Base-by-base conservation (phyloP, 1,140 invertebrate genomes). In the Heliconius nattereri region DNA sequence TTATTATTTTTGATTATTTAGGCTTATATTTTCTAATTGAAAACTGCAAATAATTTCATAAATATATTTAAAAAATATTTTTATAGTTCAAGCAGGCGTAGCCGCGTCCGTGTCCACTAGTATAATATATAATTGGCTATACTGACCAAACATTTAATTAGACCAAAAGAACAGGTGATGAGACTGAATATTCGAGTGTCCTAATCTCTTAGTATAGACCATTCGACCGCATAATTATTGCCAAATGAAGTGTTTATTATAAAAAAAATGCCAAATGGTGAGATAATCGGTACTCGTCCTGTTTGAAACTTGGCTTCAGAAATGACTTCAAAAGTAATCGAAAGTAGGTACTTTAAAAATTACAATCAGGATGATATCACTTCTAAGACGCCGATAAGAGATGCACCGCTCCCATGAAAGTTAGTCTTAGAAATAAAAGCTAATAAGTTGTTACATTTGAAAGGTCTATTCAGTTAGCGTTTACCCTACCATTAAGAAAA, bases 341-440 rank as follows among this genome's bases (percentile, higher is more conserved):
- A n/a, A 11, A 60, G 54, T 45, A 45, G 40, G 40, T 20, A 60
- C n/a, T 60, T 20, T 23, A 23, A 60, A 60, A 60, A 0, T 60
- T 60, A 60, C 23, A 66, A 13, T 66, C 23, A 66, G 9, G 0
- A 29, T 16, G 60, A 66, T 66, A 66, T 66, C 23, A 23, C 3
- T 2, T 60, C 54, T 60, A 60, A 60, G 9, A 29, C 13, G 29
- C 26, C 60, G 60, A 66, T 66, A 60, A 60, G 54, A 20, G 54
- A 73, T 72, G 71, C 71, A 72, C 35, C 35, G 84, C 84, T 89
- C 88, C 86, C 88, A 90, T 91, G 86, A 90, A 86, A 92, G 89
- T 85, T 92, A 91, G 90, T 89, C 88, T 91, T 91, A 94, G 90
- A 90, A 92, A 92, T 93, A 93, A 92, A 92, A 90, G 89, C 89